Evolutionary conservation across 1,140 invertebrate genomes (phyloP), one percentile per base, ranked within the genome.

Genomic region (Drosophila eugracilis): DNA sequence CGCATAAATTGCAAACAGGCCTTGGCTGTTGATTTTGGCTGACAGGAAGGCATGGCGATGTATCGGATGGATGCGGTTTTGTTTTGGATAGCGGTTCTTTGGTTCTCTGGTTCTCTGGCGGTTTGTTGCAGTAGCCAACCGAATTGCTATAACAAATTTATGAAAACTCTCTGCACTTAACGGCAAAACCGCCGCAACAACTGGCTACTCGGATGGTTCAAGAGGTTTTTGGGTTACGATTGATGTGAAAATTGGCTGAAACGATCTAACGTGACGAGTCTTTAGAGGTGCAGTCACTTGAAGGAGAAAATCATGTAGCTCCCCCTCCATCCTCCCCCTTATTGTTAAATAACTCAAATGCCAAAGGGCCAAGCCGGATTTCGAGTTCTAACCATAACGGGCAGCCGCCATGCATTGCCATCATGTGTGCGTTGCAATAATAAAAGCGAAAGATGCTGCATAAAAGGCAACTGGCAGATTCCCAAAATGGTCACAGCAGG

Each of bases 401-500:
- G 21, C 22, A 49, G 26, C 59, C 32, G 63, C 15, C 60, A 49
- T 39, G 65, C 39, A 28, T 41, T 54, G 36, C 55, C 22, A 12
- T 36, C 55, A 14, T 58, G 55, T 54, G 55, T 58, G 21, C n/a
- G 1, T 17, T 14, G 48, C 42, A 53, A 80, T 74, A 77, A 69
- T 83, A 83, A 83, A 83, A 83, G 74, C 78, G 63, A 79, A 67
- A 85, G 76, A 85, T 44, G 30, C 59, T 55, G 47, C 76, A 22
- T 80, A 85, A 74, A 85, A 70, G 81, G 81, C 59, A 86, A 80
- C 81, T 77, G 81, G 81, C 73, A 62, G 66, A 54, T 65, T 41
- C 78, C 81, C 67, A 86, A 86, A 88, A 86, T 86, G 81, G 81
- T 67, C 81, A 77, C 73, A 67, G 32, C 59, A 54, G 72, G 59